Evolutionary conservation across 2,888 invertebrate species (phyloP), one percentile per base, ranked within the genome.

Genomic region (Conus canariensis): DNA sequence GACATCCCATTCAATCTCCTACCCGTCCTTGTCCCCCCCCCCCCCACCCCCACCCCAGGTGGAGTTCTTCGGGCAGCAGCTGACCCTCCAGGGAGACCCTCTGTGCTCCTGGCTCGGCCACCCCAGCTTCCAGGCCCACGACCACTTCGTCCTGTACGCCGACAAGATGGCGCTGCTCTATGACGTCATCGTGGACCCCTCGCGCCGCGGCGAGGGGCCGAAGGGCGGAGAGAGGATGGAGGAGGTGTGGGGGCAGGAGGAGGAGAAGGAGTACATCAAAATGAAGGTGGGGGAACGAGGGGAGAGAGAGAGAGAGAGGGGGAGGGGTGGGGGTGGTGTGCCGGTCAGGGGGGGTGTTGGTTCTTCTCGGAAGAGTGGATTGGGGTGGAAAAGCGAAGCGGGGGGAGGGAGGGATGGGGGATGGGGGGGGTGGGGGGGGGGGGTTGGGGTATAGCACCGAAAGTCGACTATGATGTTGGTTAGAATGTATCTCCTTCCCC

Each of bases 81-180:
- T 89, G 85, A 56, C 74, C 45, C 74, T 89, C 60, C 25, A 56
- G 1, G 89, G 89, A 10, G 85, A 85, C 85, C 89, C 89, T 12
- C 45, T 89, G 85, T 89, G 89, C 59, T n/a, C 45, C n/a, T 89
- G 89, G 89, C 74, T 89, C 58, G 9, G 4, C 16, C 58, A 59
- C 14, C 85, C 85, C 14, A n/a, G 25, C n/a, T 22, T 56, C n/a
- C 70, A 67, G 85, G 88, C 88, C 22, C 74, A 85, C 58, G 30
- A 45, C 60, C 89, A n/a, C 59, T 85, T 89, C 30, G 25, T 77
- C 22, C 30, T 74, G 25, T 89, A 89, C 85, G 59, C 14, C 85
- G 67, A 74, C 89, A 74, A 85, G 70, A 85, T 89, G 89, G 89
- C 89, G 58, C 89, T 89, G 85, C 85, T 89, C 12, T 77, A 85